These are phyloP conservation scores for Leptinotarsa tumamoca DNA, from an alignment of 2,888 invertebrate species.

Conservation along the genomic window DNA sequence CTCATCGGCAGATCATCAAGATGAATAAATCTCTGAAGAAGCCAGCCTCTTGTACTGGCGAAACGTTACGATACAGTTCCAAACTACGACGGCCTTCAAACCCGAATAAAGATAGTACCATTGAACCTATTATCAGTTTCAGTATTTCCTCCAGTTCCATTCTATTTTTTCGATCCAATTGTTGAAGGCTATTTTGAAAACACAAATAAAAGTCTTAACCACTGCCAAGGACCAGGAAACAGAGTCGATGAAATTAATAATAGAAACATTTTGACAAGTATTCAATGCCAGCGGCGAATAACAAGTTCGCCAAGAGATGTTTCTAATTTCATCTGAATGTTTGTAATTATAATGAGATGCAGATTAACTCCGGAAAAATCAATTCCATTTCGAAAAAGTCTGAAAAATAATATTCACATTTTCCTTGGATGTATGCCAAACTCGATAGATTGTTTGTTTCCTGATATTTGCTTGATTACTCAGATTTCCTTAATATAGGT, in stretches of 20 bases:
- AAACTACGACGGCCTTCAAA: too few relatives aligned
- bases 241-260: not conserved
- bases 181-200: too few relatives aligned
- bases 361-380: slow-evolving; percentile 19
- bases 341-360: slow-evolving; percentile 25
- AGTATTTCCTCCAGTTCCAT: too few relatives aligned
- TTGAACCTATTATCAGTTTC: too few relatives aligned
- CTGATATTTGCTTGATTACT: not conserved
- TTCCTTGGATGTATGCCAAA: slow-evolving; percentile 7
- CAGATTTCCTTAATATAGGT: not conserved
- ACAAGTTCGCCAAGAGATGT: slow-evolving; percentile 3
- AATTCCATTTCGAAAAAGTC: not conserved
- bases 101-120: too few relatives aligned
- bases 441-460: not conserved
- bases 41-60: too few relatives aligned
- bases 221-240: slow-evolving; percentile 4
- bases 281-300: slow-evolving; percentile 8
- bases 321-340: slow-evolving; percentile 1
- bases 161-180: too few relatives aligned
- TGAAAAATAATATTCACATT: not conserved
- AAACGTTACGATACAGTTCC: too few relatives aligned
- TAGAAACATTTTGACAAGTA: slow-evolving; percentile 5
- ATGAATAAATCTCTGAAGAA: too few relatives aligned
- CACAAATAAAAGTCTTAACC: not conserved
- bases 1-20: too few relatives aligned